Conservation (phyloP, 2,113 vertebrate species). For the Aegypius monachus region DNA sequence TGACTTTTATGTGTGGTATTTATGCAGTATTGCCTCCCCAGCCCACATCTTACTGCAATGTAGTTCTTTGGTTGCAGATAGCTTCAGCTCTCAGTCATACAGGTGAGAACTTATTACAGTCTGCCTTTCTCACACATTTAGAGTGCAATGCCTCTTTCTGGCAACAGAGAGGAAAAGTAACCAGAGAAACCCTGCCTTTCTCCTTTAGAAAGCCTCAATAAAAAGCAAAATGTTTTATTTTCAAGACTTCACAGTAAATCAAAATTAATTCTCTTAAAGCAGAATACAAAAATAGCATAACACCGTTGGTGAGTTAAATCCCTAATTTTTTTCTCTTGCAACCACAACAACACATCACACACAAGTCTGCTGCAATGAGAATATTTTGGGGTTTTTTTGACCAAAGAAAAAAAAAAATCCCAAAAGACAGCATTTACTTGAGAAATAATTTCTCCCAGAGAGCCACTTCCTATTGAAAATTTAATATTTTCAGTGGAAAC, state of each 20-base stretch:
- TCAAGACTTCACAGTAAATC: not conserved
- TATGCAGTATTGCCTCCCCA: not conserved
- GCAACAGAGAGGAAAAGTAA: not conserved
- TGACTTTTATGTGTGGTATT: not conserved
- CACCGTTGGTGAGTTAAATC: not conserved
- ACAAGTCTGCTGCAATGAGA: not conserved
- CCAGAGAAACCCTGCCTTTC: not conserved
- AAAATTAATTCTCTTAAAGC: not conserved
- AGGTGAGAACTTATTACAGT: not conserved
- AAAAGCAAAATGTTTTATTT: not conserved
- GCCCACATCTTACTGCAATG: not conserved
- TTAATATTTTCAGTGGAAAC: not conserved
- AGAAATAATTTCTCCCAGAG: not conserved
- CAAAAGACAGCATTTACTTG: not conserved
- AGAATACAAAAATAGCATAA: not conserved
- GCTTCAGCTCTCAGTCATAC: not conserved
- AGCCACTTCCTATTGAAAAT: not conserved
- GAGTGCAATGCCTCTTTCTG: not conserved
- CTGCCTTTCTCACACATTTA: not conserved
- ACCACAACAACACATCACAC: not conserved
- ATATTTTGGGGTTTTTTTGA: accelerated
- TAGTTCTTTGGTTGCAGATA: not conserved
- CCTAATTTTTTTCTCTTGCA: not conserved
- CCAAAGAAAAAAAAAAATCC: not conserved
- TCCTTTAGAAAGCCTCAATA: not conserved